phyloP scores from a whole-genome alignment of 2,113 vertebrate genomes.

The Chinchilla lanigera region DNA sequence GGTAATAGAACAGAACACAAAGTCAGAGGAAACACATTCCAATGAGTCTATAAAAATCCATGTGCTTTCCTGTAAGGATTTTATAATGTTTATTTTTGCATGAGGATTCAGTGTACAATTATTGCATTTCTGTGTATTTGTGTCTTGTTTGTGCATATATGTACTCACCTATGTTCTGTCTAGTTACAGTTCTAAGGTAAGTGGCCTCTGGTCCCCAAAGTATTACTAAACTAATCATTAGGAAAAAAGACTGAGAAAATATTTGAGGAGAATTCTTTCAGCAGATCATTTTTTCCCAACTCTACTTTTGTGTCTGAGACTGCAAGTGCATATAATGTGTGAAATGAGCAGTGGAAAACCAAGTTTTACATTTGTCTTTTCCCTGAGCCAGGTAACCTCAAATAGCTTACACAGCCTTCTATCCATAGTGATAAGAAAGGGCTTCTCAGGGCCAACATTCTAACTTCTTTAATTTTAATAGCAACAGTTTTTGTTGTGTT shows the following conservation, averaged over 20 bases:
- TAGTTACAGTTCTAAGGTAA: not conserved
- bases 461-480: conserved; percentile 6
- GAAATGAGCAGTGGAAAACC: not conserved
- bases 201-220: not conserved
- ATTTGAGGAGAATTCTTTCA: conserved; percentile 23
- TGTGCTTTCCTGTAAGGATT: not conserved
- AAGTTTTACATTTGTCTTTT: not conserved
- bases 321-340: not conserved
- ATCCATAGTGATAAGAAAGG: not conserved
- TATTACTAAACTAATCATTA: conserved; percentile 10
- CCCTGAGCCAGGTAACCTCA: not conserved
- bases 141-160: not conserved
- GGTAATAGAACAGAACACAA: not conserved
- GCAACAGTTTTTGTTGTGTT: not conserved
- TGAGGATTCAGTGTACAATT: not conserved
- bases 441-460: not conserved
- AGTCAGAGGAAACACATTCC: not conserved
- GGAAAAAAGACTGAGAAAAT: not conserved
- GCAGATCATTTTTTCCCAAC: not conserved
- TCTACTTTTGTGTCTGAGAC: conserved; percentile 18
- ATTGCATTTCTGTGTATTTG: not conserved
- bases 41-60: not conserved
- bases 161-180: not conserved
- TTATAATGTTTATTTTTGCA: not conserved
- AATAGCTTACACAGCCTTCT: not conserved